Percentiles rank a stretch among this genome's conserved stretches.
Conservation (phyloP, 2,797 vertebrate species). For the Hippopotamyrus pictus region DNA sequence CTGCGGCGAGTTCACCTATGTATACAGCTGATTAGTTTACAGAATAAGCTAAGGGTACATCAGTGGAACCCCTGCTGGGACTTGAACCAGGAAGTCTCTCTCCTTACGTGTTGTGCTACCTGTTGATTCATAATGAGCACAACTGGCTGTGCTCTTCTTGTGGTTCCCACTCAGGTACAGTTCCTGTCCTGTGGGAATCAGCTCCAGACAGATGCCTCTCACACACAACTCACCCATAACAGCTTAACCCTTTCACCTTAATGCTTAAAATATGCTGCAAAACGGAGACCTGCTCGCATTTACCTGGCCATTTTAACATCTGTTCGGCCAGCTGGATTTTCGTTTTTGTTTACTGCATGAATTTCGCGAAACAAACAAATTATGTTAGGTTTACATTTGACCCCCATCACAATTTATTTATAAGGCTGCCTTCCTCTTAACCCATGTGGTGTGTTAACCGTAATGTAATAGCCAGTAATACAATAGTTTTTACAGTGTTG, state of each 20-base stretch:
- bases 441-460: slow-evolving; percentile 52
- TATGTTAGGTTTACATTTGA: background rate
- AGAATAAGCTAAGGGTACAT: background rate
- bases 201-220: background rate
- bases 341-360: background rate
- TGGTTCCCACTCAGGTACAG: background rate
- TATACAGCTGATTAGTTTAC: background rate
- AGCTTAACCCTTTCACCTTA: background rate
- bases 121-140: background rate
- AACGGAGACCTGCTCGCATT: background rate
- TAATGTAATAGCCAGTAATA: slow-evolving; percentile 58
- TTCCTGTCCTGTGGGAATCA: background rate
- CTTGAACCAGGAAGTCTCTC: background rate
- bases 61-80: background rate
- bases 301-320: background rate
- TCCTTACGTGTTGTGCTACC: background rate
- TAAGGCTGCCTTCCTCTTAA: background rate
- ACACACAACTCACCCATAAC: background rate
- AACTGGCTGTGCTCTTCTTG: background rate
- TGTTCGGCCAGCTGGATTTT: background rate
- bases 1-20: background rate
- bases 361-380: background rate
- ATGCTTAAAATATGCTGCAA: background rate
- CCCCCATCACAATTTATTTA: background rate
- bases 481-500: slow-evolving; percentile 43